Evolutionary conservation across 2,888 invertebrate genomes (phyloP).

Genomic region (Plagodis dolabraria): DNA sequence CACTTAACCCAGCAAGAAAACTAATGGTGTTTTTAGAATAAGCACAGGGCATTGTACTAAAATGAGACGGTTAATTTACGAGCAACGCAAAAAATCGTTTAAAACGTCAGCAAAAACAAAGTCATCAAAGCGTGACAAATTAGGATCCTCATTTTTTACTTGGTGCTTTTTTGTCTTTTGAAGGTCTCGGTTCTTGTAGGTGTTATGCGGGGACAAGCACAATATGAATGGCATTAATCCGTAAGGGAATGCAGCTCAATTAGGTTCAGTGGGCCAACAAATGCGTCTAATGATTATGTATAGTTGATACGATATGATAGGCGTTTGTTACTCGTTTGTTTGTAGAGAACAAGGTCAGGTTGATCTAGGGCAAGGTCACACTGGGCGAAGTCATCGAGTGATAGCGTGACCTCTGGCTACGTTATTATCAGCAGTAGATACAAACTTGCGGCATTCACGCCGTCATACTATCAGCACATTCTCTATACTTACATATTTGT

Average conservation of each 20-base stretch:
- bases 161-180: constrained; percentile 19
- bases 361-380: constrained; percentile 78
- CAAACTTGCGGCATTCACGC: constrained; percentile 42
- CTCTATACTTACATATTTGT: constrained; percentile 11
- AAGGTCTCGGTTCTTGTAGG: constrained; percentile 33
- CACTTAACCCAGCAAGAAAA: constrained; percentile 8
- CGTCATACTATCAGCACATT: constrained; percentile 30
- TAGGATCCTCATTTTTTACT: constrained; percentile 25
- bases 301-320: constrained; percentile 55
- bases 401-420: constrained; percentile 77
- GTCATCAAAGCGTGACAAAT: constrained; percentile 33
- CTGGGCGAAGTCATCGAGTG: constrained; percentile 70
- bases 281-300: constrained; percentile 62
- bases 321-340: constrained; percentile 62
- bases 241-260: constrained; percentile 64
- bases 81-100: constrained; percentile 21
- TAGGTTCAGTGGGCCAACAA: constrained; percentile 65
- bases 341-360: constrained; percentile 71
- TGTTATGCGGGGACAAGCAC: constrained; percentile 24
- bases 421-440: constrained; percentile 70
- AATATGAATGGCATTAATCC: constrained; percentile 50
- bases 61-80: constrained; percentile 18
- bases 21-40: constrained; percentile 11
- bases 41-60: constrained; percentile 12
- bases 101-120: constrained; percentile 22